Base-by-base conservation (phyloP, 92 coral and sea anemone genomes). In the Phymanthus crucifer region DNA sequence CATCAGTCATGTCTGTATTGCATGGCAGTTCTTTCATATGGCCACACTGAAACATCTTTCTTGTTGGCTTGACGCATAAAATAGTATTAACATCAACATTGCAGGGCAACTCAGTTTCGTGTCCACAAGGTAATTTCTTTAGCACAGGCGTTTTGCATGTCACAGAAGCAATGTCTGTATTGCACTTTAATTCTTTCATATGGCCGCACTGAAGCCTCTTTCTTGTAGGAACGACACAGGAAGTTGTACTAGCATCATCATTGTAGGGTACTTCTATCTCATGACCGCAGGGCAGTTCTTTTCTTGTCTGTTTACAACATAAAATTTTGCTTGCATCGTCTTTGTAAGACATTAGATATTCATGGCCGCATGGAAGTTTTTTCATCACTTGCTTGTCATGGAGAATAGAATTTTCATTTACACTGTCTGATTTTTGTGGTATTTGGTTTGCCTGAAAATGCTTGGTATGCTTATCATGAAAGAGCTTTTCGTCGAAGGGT, bases 261-360 rank as follows among this genome's bases (percentile, higher is more conserved):
- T 10, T 40, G 68, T 80, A 81, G 33, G 43, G 18, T 31, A 73
- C 61, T 65, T 58, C 31, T 58, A 82, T 27, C 32, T 36, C 34
- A 67, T 82, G 86, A 3, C 69, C 69, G 72, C 86, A 82, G 27
- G 64, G 64, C 9, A 54, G 64, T 24, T 24, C n/a, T 18, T 68
- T 68, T 36, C 31, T 36, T 29, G 17, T 36, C 16, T 29, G 38
- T 29, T 19, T 29, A 18, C 37, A 14, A 29, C 72, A 68, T 14
- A 13, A 6, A 38, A 32, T 17, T 32, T 36, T 14, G 21, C 38
- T 68, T 17, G 34, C 11, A 36, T 68, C 72, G 7, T 18, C 37
- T 10, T 29, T 32, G 5, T 10, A n/a, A 29, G 64, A 24, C 64
- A 54, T 54, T 21, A 8, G 26, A 21, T 21, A 54, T 21, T 54